phyloP scores from a whole-genome alignment of 2,888 invertebrate species.

The Diaperis boleti region DNA sequence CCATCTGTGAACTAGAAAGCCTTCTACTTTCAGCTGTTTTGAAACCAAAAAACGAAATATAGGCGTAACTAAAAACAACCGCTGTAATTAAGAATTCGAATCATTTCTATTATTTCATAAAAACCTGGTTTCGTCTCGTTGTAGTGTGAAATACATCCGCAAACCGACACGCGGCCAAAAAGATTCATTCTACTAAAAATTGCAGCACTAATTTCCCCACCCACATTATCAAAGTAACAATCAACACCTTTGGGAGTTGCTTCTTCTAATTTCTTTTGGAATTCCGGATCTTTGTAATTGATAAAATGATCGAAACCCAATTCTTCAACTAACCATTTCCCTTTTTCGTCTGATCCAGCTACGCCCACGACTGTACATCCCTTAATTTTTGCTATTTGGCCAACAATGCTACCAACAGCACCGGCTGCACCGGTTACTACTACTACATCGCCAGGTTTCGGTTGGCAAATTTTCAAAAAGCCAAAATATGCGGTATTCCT shows the following conservation, averaged over 20 bases:
- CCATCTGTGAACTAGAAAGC: background rate
- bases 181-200: slow-evolving; percentile 75
- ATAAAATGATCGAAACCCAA: slow-evolving; percentile 76
- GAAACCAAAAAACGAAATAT: slow-evolving; percentile 1
- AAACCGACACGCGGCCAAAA: slow-evolving; percentile 67
- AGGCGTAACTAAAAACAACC: too few relatives aligned
- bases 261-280: slow-evolving; percentile 69
- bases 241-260: slow-evolving; percentile 77
- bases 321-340: slow-evolving; percentile 74
- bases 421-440: slow-evolving; percentile 81
- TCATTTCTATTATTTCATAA: too few relatives aligned
- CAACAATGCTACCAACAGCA: slow-evolving; percentile 81
- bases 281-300: slow-evolving; percentile 76
- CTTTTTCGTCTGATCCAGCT: slow-evolving; percentile 78
- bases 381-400: slow-evolving; percentile 81
- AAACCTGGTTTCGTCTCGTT: background rate
- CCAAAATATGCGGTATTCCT: slow-evolving; percentile 83
- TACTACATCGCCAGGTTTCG: slow-evolving; percentile 79
- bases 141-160: background rate
- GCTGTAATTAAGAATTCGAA: too few relatives aligned
- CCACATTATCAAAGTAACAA: slow-evolving; percentile 83
- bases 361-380: slow-evolving; percentile 78
- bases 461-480: slow-evolving; percentile 75
- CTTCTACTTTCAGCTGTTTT: slow-evolving; percentile 11
- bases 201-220: slow-evolving; percentile 74